Percentiles rank a stretch among this genome's conserved stretches.
Evolutionary conservation across 2,113 vertebrate species (phyloP).

Genomic region (Ameiurus melas): DNA sequence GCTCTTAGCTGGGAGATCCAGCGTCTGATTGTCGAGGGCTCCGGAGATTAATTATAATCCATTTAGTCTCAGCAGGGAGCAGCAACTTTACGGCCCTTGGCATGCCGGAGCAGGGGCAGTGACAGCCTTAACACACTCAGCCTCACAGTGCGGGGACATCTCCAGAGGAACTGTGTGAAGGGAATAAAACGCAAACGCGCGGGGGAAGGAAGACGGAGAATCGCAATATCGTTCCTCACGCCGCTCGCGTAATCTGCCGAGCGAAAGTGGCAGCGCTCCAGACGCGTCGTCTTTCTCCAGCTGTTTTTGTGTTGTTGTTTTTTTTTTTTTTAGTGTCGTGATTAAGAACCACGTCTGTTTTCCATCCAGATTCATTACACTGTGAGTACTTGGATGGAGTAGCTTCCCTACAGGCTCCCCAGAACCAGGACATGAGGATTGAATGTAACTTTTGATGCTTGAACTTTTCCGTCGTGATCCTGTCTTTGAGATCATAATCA

Average conservation of each 20-base stretch:
- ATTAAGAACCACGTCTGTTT: not conserved
- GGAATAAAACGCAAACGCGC: constrained; percentile 14
- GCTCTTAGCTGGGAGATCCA: constrained; percentile 29
- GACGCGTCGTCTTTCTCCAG: not conserved
- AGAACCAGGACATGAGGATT: not conserved
- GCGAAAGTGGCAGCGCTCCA: constrained; percentile 5
- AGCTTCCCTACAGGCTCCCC: not conserved
- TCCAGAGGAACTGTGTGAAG: constrained; percentile 45
- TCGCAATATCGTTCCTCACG: not conserved
- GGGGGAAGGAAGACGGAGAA: not conserved
- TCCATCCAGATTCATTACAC: not conserved
- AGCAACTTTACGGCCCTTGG: constrained; percentile 63
- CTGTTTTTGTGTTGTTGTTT: not conserved
- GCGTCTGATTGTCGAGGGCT: constrained; percentile 55
- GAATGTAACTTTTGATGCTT: not conserved
- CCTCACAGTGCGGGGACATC: constrained; percentile 46
- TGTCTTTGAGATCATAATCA: not conserved
- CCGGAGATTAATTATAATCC: constrained; percentile 67
- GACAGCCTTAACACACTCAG: constrained; percentile 53
- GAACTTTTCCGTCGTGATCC: not conserved
- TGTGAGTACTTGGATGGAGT: not conserved
- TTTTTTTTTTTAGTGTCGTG: not conserved
- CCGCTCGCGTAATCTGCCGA: not conserved
- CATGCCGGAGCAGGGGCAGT: constrained; percentile 58
- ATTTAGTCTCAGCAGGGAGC: constrained; percentile 61